Base-by-base conservation (phyloP, 2,113 vertebrate genomes). In the Crocuta crocuta region DNA sequence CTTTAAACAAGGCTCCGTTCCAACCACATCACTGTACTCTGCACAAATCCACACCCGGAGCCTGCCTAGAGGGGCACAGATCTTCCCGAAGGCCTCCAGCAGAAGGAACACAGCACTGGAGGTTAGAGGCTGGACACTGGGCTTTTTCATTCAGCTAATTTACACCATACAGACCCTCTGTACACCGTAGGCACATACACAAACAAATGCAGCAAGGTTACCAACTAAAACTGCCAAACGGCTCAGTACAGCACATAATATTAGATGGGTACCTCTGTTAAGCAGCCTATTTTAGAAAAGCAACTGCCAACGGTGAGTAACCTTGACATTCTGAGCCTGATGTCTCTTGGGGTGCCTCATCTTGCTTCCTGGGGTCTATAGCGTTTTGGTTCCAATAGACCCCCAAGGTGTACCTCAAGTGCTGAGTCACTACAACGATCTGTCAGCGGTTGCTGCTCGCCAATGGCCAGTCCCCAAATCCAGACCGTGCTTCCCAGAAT, bases 121-220 rank as follows among this genome's bases (percentile, higher is more conserved):
- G 66, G 31, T 73, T 53, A 39, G 0, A n/a, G 68, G 33, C 66
- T 71, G 48, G 90, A 97, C 94, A 91, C 70, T 95, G 61, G 71
- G 88, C 84, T 95, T 97, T 95, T 97, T 65, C 94, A 97, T 88
- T 92, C 94, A 80, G 61, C 80, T 92, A 61, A 95, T 55, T 90
- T 68, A 53, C 24, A 13, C 45, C 84, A 78, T 35, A 88, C 80
- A 92, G 97, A 70, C n/a, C 24, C 21, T 58, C 93, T 94, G n/a
- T 92, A 26, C 35, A 35, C 50, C 80, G n/a, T 71, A 95, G 50
- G 63, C 83, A 68, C 10, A 11, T 70, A 58, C 70, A 95, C 87
- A 94, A 97, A 92, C 94, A 92, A 50, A 96, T n/a, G 43, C 70
- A 84, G 70, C 76, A 63, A 24, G 65, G 70, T 26, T 55, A 26